Conservation (phyloP, 30 jellyfish, hydroid and myxozoan genomes). For the Hydra vulgaris region DNA sequence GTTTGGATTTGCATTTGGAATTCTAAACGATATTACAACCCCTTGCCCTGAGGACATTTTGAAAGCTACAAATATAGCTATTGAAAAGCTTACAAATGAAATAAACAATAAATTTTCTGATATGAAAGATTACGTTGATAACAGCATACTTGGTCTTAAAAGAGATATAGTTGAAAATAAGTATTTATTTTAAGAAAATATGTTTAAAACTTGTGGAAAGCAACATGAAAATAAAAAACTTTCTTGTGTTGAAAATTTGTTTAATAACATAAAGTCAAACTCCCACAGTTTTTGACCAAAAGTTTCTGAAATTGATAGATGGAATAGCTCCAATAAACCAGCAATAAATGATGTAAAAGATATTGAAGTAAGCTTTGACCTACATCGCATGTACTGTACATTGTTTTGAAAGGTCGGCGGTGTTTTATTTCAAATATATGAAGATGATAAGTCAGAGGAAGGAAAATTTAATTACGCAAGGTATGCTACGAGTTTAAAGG, state of each 20-base stretch:
- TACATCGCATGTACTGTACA: slow-evolving; percentile 4
- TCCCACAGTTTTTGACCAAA: background rate
- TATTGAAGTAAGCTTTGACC: background rate
- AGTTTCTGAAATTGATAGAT: background rate
- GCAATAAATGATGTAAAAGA: background rate
- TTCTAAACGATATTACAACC: slow-evolving; percentile 5
- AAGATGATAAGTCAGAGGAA: background rate
- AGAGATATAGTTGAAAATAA: slow-evolving; percentile 23
- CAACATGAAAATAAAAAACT: background rate
- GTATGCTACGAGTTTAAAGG: background rate
- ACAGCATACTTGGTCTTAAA: slow-evolving; percentile 4
- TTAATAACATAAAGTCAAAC: background rate
- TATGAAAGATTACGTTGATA: slow-evolving; percentile 32
- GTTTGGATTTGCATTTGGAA: slow-evolving; percentile 29
- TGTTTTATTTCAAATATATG: background rate
- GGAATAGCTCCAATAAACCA: background rate
- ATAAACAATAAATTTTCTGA: slow-evolving; percentile 13
- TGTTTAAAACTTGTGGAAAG: slow-evolving; percentile 14
- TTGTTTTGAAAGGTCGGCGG: background rate
- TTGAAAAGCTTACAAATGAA: slow-evolving; percentile 32
- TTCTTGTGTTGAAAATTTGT: background rate
- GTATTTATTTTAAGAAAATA: slow-evolving; percentile 8
- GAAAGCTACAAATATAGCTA: slow-evolving; percentile 22
- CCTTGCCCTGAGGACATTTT: slow-evolving; percentile 25
- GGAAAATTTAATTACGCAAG: background rate